These are phyloP conservation scores for Eupithecia dodoneata DNA, from an alignment of 2,888 invertebrate genomes.

Conservation along the genomic window DNA sequence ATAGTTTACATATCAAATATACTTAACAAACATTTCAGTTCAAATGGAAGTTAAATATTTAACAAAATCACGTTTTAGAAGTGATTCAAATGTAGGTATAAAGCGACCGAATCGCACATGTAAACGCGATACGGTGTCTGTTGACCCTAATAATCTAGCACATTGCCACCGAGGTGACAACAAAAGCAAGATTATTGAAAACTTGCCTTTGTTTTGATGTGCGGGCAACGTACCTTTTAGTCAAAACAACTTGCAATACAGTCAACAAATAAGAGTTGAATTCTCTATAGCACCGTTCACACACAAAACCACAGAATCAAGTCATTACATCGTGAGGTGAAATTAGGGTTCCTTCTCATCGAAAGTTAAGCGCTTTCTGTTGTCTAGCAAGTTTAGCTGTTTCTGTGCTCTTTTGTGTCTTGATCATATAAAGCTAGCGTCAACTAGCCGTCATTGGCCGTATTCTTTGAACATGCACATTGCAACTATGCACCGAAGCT, in stretches of 20 bases:
- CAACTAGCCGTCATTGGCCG: too few species aligned
- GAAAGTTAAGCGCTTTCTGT: background rate
- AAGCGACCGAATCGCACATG: constrained; percentile 67
- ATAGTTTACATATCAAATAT: background rate
- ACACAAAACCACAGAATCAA: background rate
- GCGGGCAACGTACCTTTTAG: constrained; percentile 34
- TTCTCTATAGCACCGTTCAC: background rate
- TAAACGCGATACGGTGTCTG: constrained; percentile 64
- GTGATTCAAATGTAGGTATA: constrained; percentile 63
- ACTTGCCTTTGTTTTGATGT: constrained; percentile 57
- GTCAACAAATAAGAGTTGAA: background rate
- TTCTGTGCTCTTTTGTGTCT: background rate
- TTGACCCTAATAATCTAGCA: constrained; percentile 65
- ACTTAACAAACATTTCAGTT: background rate
- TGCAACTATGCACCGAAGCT: too few species aligned
- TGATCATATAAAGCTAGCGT: background rate
- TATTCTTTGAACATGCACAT: too few species aligned
- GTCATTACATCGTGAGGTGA: background rate
- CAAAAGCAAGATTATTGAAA: constrained; percentile 52
- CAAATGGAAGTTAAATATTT: background rate
- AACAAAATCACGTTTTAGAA: background rate
- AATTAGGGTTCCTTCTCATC: background rate
- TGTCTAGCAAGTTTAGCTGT: background rate
- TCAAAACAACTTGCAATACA: background rate
- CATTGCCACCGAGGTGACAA: constrained; percentile 49